Evolutionary conservation across 2,888 invertebrate genomes (phyloP).

Genomic region (Polydesmus complanatus): DNA sequence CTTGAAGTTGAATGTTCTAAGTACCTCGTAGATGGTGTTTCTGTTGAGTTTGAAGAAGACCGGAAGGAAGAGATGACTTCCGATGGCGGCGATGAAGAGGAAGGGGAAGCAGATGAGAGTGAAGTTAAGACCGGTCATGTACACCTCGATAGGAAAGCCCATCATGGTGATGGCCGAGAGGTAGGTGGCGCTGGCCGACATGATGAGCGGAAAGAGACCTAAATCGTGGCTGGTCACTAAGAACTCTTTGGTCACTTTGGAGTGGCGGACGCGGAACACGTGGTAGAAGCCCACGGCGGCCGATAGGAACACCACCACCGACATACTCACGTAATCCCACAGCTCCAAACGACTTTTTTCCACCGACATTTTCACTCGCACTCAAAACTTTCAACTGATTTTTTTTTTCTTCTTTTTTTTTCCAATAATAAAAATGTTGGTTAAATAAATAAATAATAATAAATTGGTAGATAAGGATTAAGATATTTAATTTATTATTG

Average conservation of each 20-base stretch:
- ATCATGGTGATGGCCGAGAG: constrained; percentile 8
- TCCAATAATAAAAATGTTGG: too few relatives aligned
- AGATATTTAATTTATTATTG: too few relatives aligned
- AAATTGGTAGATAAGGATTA: too few relatives aligned
- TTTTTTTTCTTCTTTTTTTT: too few relatives aligned
- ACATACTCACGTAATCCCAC: constrained; percentile 9
- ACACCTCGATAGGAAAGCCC: constrained; percentile 12
- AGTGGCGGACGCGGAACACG: constrained; percentile 3
- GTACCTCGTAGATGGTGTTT: constrained; percentile 10
- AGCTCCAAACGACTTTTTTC: neutral
- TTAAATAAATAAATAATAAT: too few relatives aligned
- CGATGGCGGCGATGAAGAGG: neutral
- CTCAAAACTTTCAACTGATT: too few relatives aligned
- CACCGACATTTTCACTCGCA: too few relatives aligned
- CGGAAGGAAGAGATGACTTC: constrained; percentile 1
- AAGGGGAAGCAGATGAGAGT: neutral
- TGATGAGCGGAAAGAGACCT: constrained; percentile 7
- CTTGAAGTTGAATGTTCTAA: neutral
- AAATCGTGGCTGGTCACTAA: constrained; percentile 6
- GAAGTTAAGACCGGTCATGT: constrained; percentile 10
- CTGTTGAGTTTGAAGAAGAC: constrained; percentile 10
- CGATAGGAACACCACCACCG: constrained; percentile 5
- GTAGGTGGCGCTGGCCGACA: constrained; percentile 10
- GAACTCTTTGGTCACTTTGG: constrained; percentile 10
- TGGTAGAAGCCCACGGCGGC: constrained; percentile 8